Conservation (phyloP, 2,797 vertebrate genomes). For the Acanthiza pusilla region DNA sequence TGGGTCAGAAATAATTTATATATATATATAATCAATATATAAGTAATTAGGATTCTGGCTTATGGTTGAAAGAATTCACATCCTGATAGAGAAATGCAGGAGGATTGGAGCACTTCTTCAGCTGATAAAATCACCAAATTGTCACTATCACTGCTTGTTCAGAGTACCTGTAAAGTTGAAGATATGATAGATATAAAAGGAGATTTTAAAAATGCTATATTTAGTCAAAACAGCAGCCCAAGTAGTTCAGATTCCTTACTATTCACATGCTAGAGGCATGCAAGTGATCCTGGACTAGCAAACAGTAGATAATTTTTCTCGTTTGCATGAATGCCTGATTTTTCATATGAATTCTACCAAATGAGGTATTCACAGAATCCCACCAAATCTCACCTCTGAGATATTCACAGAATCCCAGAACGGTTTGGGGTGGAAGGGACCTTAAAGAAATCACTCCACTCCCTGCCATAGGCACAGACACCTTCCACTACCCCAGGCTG, state of each 20-base stretch:
- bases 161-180: background rate
- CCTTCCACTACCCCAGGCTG: rapidly evolving
- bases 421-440: background rate
- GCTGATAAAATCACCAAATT: background rate
- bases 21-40: background rate
- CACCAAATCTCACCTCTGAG: background rate
- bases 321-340: background rate
- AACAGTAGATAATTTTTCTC: background rate
- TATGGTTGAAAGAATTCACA: background rate
- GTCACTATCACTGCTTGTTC: background rate
- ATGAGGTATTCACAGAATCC: background rate
- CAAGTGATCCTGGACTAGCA: background rate
- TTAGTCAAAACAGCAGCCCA: background rate
- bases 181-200: background rate
- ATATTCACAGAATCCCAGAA: background rate
- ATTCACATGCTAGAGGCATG: background rate
- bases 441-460: background rate
- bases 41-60: slow-evolving; percentile 1
- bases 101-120: background rate
- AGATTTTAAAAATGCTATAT: background rate
- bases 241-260: background rate
- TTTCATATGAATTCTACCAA: background rate
- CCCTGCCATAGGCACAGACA: background rate
- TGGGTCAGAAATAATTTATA: background rate
- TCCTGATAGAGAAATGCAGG: background rate